A percentile compares a stretch with the other conserved stretches of the same genome.
phyloP scores from a whole-genome alignment of 2,888 invertebrate species.

The Euproctis similis region DNA sequence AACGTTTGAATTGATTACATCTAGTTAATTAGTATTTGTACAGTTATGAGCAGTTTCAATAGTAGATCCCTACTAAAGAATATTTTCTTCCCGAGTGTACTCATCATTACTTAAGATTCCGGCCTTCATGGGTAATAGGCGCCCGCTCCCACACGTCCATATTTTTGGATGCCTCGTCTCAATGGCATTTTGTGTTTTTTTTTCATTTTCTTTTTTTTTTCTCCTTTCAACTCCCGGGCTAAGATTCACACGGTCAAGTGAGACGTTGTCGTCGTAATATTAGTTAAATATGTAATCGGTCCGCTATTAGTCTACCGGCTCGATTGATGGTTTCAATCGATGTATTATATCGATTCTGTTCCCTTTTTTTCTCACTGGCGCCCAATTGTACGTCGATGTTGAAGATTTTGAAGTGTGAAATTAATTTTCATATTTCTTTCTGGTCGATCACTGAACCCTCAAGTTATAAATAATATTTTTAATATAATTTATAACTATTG shows the following conservation, averaged over 20 bases:
- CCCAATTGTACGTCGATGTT: slow-evolving; percentile 13
- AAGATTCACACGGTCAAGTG: slow-evolving; percentile 61
- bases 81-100: slow-evolving; percentile 22
- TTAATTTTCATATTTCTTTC: slow-evolving; percentile 9
- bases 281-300: slow-evolving; percentile 30
- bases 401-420: slow-evolving; percentile 5
- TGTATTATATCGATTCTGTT: slow-evolving; percentile 25
- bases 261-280: slow-evolving; percentile 36
- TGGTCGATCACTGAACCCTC: too few relatives aligned
- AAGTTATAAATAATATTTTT: too few relatives aligned
- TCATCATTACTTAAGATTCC: slow-evolving; percentile 43
- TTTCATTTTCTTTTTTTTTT: slow-evolving; percentile 18
- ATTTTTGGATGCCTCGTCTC: slow-evolving; percentile 52
- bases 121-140: slow-evolving; percentile 45
- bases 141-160: slow-evolving; percentile 47
- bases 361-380: slow-evolving; percentile 28
- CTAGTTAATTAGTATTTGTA: too few relatives aligned
- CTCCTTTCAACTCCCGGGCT: slow-evolving; percentile 15
- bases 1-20: too few relatives aligned
- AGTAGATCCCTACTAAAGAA: slow-evolving; percentile 1
- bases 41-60: too few relatives aligned
- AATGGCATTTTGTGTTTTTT: slow-evolving; percentile 39
- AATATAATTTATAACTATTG: too few relatives aligned
- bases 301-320: slow-evolving; percentile 38
- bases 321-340: slow-evolving; percentile 49